Conservation (phyloP, 2,888 invertebrate genomes). For the Taphrorychus bicolor region DNA sequence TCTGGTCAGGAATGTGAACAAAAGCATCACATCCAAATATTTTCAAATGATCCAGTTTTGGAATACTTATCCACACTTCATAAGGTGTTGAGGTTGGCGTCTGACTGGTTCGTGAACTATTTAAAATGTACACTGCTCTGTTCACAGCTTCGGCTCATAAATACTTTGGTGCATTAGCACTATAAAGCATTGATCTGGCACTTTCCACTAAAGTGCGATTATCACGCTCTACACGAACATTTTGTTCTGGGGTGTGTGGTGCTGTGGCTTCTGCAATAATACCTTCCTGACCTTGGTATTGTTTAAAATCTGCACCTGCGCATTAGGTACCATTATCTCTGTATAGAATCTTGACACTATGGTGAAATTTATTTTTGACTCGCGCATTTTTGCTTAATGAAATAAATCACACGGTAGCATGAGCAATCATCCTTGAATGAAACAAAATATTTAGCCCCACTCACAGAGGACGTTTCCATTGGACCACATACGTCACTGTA, state of each 20-base stretch:
- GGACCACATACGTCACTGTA: conserved; percentile 41
- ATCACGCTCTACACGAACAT: conserved; percentile 50
- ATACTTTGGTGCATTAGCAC: conserved; percentile 43
- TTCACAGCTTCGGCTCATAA: conserved; percentile 48
- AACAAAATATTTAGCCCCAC: conserved; percentile 41
- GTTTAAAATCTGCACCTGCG: conserved; percentile 37
- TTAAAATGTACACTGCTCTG: conserved; percentile 51
- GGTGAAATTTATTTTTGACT: neutral
- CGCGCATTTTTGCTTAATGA: conserved; percentile 17
- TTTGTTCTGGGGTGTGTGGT: conserved; percentile 49
- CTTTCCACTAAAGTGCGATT: conserved; percentile 51
- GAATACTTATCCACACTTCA: conserved; percentile 26
- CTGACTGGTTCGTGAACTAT: conserved; percentile 49
- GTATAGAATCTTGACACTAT: conserved; percentile 12
- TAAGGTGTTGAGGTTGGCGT: conserved; percentile 41
- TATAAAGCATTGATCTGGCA: conserved; percentile 50
- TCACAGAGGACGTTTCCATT: conserved; percentile 30
- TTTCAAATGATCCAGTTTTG: conserved; percentile 10
- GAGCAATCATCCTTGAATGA: conserved; percentile 41
- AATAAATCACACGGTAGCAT: conserved; percentile 36
- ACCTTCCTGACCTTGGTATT: conserved; percentile 43
- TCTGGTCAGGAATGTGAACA: neutral
- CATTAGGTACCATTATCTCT: too few species aligned
- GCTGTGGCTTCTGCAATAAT: conserved; percentile 45
- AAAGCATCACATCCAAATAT: conserved; percentile 20